phyloP scores from a whole-genome alignment of 2,888 invertebrate genomes.

The Priocnemis perturbator region DNA sequence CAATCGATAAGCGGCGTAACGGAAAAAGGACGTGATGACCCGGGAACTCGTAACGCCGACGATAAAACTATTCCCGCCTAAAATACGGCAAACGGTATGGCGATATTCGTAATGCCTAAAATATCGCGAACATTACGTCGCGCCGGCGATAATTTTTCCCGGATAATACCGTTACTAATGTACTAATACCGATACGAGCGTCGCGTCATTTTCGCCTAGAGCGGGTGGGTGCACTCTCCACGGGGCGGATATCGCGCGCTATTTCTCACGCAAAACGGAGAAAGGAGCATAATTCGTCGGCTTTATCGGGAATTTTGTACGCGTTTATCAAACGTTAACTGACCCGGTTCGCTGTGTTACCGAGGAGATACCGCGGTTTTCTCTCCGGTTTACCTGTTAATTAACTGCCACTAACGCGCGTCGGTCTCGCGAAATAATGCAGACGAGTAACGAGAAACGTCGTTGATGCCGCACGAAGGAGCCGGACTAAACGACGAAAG shows the following conservation, averaged over 20 bases:
- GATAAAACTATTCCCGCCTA: slow-evolving; percentile 42
- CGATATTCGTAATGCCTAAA: slow-evolving; percentile 45
- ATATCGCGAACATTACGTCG: slow-evolving; percentile 34
- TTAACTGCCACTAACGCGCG: no score
- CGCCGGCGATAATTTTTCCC: slow-evolving; percentile 36
- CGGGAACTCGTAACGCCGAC: slow-evolving; percentile 22
- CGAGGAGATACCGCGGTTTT: no score
- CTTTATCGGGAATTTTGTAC: slow-evolving; percentile 5
- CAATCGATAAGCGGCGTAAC: slow-evolving; percentile 28
- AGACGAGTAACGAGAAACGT: no score
- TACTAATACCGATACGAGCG: slow-evolving; percentile 13
- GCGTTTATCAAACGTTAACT: slow-evolving; percentile 25
- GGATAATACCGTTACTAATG: slow-evolving; percentile 45
- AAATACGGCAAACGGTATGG: slow-evolving; percentile 31
- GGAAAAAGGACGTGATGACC: slow-evolving; percentile 14
- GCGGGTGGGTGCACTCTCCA: slow-evolving; percentile 7
- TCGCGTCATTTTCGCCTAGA: slow-evolving; percentile 25
- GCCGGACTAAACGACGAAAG: not conserved
- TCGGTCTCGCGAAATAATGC: no score
- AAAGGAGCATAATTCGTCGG: slow-evolving; percentile 2
- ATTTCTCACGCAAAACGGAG: slow-evolving; percentile 1
- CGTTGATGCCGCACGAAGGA: not conserved
- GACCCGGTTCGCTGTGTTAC: slow-evolving; percentile 5
- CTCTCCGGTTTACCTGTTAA: no score
- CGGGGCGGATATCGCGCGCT: not conserved